These are phyloP conservation scores for Psophia crepitans DNA, from an alignment of 2,113 vertebrate genomes.

Conservation along the genomic window DNA sequence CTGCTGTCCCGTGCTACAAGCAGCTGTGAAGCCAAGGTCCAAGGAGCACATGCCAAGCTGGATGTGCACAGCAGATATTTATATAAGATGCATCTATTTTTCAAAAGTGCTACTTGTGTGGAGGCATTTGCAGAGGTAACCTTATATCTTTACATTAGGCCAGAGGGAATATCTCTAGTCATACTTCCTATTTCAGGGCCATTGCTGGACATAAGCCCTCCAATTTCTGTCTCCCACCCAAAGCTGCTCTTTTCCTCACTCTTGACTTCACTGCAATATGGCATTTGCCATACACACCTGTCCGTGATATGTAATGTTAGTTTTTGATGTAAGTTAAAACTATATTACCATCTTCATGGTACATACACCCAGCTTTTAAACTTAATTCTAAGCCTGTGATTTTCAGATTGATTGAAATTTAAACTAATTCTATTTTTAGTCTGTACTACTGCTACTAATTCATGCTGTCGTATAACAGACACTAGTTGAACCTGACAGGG, in stretches of 20 bases:
- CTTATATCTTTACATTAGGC: not conserved
- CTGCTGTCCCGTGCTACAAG: not conserved
- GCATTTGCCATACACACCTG: not conserved
- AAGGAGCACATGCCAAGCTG: rapidly evolving
- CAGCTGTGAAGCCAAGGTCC: not conserved
- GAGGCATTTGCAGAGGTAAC: not conserved
- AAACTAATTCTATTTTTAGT: not conserved
- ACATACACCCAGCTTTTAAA: not conserved
- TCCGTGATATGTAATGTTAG: not conserved
- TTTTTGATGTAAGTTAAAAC: not conserved
- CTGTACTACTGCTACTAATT: not conserved
- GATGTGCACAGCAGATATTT: not conserved
- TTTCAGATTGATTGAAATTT: not conserved
- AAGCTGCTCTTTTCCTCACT: not conserved
- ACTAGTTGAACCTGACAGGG: not conserved
- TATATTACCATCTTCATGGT: not conserved
- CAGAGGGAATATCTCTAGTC: not conserved
- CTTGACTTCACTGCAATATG: not conserved
- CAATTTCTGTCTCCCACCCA: not conserved
- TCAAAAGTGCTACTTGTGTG: not conserved
- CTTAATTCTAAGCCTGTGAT: not conserved
- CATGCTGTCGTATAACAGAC: not conserved
- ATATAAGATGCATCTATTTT: not conserved
- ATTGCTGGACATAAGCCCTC: not conserved
- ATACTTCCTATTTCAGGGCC: not conserved